A percentile compares a stretch with the other conserved stretches of the same genome.
Conservation (phyloP, 2,888 invertebrate species). For the Callinectes sapidus region DNA sequence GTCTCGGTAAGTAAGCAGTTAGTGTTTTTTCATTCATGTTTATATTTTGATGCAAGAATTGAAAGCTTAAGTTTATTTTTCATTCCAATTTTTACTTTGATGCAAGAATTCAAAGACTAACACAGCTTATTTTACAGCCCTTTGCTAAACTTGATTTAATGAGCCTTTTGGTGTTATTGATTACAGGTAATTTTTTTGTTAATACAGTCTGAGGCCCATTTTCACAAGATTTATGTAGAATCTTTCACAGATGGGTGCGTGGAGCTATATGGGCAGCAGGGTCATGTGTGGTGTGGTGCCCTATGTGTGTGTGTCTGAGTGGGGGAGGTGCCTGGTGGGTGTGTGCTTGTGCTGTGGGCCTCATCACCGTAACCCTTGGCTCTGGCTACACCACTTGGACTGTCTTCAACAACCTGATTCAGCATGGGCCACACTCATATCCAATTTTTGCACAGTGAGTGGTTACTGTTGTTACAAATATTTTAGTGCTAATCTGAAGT, state of each 20-base stretch:
- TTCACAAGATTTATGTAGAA: too few species aligned
- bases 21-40: neutral
- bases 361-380: constrained; percentile 66
- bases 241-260: constrained; percentile 65
- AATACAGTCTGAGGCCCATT: neutral
- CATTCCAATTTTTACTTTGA: neutral
- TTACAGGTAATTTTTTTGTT: neutral
- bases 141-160: neutral
- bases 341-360: constrained; percentile 70
- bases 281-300: constrained; percentile 70
- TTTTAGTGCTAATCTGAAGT: too few species aligned
- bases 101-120: neutral
- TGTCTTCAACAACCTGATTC: constrained; percentile 64
- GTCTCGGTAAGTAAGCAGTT: constrained; percentile 53
- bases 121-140: neutral
- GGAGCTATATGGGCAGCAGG: constrained; percentile 68
- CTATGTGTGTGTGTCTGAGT: constrained; percentile 70
- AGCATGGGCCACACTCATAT: constrained; percentile 60
- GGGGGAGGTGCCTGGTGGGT: constrained; percentile 71
- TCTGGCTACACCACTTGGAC: constrained; percentile 71
- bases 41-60: neutral
- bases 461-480: neutral
- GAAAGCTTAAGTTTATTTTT: neutral
- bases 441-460: constrained; percentile 65
- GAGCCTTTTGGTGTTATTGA: neutral